These are phyloP conservation scores for Recurvirostra avosetta DNA, from an alignment of 2,113 vertebrate genomes.

Conservation along the genomic window DNA sequence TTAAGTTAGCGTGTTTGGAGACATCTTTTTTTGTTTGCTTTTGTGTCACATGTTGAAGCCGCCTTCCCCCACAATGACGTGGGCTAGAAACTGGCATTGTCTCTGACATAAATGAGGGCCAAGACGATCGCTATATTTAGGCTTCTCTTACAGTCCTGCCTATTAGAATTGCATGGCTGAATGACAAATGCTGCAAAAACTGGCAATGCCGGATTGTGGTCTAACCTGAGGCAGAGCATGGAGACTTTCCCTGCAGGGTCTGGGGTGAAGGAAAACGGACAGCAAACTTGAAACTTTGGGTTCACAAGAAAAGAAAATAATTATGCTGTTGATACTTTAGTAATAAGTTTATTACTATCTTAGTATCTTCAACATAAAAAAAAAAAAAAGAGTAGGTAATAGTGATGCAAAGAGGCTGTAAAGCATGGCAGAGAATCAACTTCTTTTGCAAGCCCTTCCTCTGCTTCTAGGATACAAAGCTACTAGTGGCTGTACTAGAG, in stretches of 20 bases:
- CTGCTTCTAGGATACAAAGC: not conserved
- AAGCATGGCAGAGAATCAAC: not conserved
- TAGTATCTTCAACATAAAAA: not conserved
- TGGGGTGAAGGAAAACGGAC: not conserved
- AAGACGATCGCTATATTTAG: not conserved
- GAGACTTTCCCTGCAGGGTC: not conserved
- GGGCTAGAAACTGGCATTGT: slow-evolving; percentile 40
- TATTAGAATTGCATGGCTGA: not conserved
- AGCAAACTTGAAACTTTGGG: not conserved
- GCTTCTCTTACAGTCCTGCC: not conserved
- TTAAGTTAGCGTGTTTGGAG: not conserved
- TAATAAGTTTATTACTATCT: not conserved
- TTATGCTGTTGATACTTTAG: not conserved
- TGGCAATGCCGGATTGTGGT: not conserved
- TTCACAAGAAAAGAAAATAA: not conserved
- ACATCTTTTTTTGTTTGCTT: slow-evolving; percentile 24
- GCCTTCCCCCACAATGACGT: not conserved
- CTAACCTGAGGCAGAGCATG: not conserved
- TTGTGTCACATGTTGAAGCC: not conserved
- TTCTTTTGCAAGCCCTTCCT: not conserved
- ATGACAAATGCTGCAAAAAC: not conserved
- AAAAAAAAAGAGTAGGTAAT: not conserved
- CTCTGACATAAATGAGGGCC: not conserved
- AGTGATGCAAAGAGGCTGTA: not conserved
- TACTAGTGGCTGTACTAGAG: not conserved